A percentile compares a stretch with the other conserved stretches of the same genome.
Evolutionary conservation across 2,113 vertebrate species (phyloP).

Genomic region (Pristiophorus japonicus): DNA sequence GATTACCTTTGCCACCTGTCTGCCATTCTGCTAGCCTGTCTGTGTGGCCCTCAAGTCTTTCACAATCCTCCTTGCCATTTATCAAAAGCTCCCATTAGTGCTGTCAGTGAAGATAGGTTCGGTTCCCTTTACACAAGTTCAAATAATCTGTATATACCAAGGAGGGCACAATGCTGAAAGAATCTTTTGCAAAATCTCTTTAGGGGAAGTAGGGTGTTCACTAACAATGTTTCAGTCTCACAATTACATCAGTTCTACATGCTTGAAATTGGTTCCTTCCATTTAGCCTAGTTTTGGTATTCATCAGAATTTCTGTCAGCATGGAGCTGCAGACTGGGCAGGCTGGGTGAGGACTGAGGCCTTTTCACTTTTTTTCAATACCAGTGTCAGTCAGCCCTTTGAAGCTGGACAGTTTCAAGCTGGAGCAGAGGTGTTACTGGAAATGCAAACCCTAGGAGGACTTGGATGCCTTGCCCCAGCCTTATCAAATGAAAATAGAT

Average conservation of each 20-base stretch:
- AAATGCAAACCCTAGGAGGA: not conserved
- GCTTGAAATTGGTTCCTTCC: not conserved
- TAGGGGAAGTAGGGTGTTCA: not conserved
- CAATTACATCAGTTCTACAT: not conserved
- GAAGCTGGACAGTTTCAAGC: not conserved
- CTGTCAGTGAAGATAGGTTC: not conserved
- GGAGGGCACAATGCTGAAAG: not conserved
- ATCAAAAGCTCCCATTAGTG: not conserved
- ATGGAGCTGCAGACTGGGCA: not conserved
- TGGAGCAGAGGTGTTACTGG: not conserved
- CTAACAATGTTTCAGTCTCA: not conserved
- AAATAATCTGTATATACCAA: not conserved
- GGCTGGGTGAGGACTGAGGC: not conserved
- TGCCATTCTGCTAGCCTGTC: not conserved
- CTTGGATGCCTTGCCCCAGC: not conserved
- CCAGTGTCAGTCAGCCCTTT: not conserved
- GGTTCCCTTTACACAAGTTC: not conserved
- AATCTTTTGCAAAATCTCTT: not conserved
- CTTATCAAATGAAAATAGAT: not conserved
- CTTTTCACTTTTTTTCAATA: not conserved
- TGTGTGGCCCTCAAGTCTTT: not conserved
- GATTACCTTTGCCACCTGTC: not conserved
- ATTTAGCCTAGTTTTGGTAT: not conserved
- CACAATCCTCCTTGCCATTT: not conserved
- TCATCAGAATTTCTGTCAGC: not conserved